Evolutionary conservation across 1,140 invertebrate genomes (phyloP).

Genomic region (Yoshiicerus persimilis): DNA sequence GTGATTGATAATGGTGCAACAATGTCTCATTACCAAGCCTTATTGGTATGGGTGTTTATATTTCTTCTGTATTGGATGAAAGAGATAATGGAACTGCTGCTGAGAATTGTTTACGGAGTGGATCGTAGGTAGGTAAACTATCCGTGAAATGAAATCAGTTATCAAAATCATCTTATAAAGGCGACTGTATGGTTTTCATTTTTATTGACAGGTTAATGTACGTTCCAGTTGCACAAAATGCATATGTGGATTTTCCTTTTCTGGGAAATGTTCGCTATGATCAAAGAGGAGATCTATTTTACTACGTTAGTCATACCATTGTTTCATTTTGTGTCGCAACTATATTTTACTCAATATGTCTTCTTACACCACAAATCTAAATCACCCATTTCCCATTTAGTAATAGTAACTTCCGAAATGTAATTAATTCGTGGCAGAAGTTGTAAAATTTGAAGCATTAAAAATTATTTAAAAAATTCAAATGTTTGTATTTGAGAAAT

Average conservation of each 20-base stretch:
- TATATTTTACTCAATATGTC: neutral
- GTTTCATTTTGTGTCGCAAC: neutral
- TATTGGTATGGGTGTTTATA: neutral
- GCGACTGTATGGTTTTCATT: too few relatives aligned
- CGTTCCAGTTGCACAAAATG: slow-evolving; percentile 17
- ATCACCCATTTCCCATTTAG: too few relatives aligned
- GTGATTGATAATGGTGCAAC: too few relatives aligned
- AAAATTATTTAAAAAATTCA: too few relatives aligned
- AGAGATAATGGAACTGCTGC: neutral
- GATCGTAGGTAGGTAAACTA: neutral
- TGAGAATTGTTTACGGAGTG: neutral
- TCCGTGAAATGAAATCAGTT: too few relatives aligned
- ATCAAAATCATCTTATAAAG: too few relatives aligned
- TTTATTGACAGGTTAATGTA: slow-evolving; percentile 2
- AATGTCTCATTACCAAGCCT: neutral
- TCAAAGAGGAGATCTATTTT: slow-evolving; percentile 20
- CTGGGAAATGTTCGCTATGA: neutral
- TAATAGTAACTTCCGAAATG: neutral
- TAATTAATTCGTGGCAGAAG: too few relatives aligned
- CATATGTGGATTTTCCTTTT: neutral
- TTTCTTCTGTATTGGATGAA: neutral
- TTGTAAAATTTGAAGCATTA: too few relatives aligned
- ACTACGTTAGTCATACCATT: neutral
- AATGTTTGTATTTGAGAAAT: too few relatives aligned
- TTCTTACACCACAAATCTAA: neutral